Evolutionary conservation across 2,888 invertebrate genomes (phyloP).

Genomic region (Drosophila austrosaltans): DNA sequence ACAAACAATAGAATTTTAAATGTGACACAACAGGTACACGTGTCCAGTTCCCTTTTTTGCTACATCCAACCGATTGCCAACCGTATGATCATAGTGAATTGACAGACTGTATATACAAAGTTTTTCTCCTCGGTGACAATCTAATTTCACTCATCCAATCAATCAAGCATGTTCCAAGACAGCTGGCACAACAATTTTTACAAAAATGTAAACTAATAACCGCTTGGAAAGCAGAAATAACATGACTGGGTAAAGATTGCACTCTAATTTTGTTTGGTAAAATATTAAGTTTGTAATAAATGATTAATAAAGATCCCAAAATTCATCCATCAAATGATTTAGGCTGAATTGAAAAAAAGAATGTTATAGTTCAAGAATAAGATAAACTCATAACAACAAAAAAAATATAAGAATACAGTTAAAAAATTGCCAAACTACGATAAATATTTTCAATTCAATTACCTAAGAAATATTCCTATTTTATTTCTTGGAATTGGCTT

Average conservation of each 20-base stretch:
- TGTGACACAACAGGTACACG: constrained; percentile 61
- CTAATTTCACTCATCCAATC: constrained; percentile 3
- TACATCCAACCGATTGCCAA: background rate
- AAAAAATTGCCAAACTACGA: too few relatives aligned
- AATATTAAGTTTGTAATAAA: too few relatives aligned
- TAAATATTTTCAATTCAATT: too few relatives aligned
- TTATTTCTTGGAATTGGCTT: too few relatives aligned
- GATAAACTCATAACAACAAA: too few relatives aligned
- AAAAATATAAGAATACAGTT: too few relatives aligned
- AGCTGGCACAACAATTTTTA: background rate
- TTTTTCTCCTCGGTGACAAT: background rate
- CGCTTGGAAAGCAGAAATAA: too few relatives aligned
- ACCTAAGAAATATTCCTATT: too few relatives aligned
- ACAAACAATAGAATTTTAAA: constrained; percentile 72
- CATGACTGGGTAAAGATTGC: background rate
- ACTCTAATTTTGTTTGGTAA: background rate
- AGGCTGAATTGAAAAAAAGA: too few relatives aligned
- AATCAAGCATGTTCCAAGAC: background rate
- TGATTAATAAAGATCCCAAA: too few relatives aligned
- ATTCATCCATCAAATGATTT: too few relatives aligned
- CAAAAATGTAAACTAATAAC: background rate
- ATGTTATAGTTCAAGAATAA: too few relatives aligned
- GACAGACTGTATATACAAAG: background rate
- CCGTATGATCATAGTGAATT: constrained; percentile 20
- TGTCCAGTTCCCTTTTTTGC: constrained; percentile 30